Conservation (phyloP, 2,113 vertebrate species). For the Perca fluviatilis region DNA sequence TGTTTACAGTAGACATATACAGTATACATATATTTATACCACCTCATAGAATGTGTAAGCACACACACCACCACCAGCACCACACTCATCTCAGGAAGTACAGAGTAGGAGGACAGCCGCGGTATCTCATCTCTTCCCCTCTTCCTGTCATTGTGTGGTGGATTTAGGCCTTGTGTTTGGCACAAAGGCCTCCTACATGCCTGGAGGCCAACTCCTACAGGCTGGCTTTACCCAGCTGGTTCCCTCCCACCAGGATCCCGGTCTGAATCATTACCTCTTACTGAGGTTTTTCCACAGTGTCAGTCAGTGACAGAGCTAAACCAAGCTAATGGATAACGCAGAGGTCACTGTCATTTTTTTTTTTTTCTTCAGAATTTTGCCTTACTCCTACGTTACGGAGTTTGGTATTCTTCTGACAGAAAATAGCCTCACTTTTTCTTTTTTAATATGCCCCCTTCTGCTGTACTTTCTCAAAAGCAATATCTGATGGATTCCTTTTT, state of each 20-base stretch:
- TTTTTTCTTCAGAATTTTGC: conserved; percentile 11
- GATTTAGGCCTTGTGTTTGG: conserved; percentile 61
- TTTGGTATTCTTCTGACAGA: conserved; percentile 33
- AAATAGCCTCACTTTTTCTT: conserved; percentile 6
- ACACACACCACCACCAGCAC: conserved; percentile 22
- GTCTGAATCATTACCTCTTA: conserved; percentile 65
- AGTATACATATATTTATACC: conserved; percentile 24
- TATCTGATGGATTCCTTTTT: conserved; percentile 28
- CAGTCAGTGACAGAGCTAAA: conserved; percentile 44
- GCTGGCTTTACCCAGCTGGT: conserved; percentile 56
- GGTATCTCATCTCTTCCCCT: conserved; percentile 59
- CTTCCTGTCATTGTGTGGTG: conserved; percentile 68
- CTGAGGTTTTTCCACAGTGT: conserved; percentile 45
- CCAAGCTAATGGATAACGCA: conserved; percentile 39
- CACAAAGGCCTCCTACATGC: conserved; percentile 71
- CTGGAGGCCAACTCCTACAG: conserved; percentile 64
- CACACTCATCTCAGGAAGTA: conserved; percentile 67
- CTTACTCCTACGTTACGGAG: conserved; percentile 22
- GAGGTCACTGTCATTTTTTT: conserved; percentile 39
- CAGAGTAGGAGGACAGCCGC: conserved; percentile 77
- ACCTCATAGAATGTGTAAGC: conserved; percentile 19
- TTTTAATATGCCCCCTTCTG: not conserved
- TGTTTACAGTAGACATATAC: conserved; percentile 65
- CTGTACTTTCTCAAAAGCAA: conserved; percentile 11
- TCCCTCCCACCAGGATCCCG: conserved; percentile 63